Percentiles rank a stretch among this genome's conserved stretches.
Evolutionary conservation across 30 jellyfish, hydroid and myxozoan species (phyloP).

Genomic region (Aurelia sp.): DNA sequence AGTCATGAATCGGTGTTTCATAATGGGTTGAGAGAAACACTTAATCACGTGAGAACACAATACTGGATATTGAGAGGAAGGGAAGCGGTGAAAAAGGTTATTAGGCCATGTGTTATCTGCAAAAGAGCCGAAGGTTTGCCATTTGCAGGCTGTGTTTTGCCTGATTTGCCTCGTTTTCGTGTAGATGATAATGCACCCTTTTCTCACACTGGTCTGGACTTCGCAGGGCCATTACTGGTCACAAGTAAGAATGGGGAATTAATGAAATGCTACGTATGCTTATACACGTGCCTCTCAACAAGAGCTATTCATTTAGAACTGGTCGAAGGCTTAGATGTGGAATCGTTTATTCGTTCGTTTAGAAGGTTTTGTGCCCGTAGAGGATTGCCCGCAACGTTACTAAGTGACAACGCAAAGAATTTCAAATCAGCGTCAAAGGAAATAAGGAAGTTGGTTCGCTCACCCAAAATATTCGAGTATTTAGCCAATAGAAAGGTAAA

Average conservation of each 20-base stretch:
- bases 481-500: background rate
- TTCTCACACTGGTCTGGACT: conserved; percentile 2
- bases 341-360: too few species aligned
- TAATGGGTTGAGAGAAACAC: conserved; percentile 25
- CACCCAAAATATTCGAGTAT: background rate
- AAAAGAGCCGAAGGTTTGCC: background rate
- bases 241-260: background rate
- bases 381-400: too few species aligned
- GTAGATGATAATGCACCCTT: conserved; percentile 13
- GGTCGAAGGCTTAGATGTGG: too few species aligned
- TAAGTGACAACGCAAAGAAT: too few species aligned
- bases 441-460: background rate
- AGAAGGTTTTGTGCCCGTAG: too few species aligned
- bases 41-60: background rate
- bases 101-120: conserved; percentile 28
- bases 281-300: background rate
- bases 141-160: background rate
- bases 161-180: conserved; percentile 18
- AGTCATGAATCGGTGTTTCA: conserved; percentile 15
- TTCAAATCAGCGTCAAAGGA: background rate
- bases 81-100: conserved; percentile 13
- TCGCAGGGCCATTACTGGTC: background rate
- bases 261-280: background rate
- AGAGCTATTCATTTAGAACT: background rate
- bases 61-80: conserved; percentile 35